Conservation (phyloP, 2,797 vertebrate species). For the Sandelia bainsii region DNA sequence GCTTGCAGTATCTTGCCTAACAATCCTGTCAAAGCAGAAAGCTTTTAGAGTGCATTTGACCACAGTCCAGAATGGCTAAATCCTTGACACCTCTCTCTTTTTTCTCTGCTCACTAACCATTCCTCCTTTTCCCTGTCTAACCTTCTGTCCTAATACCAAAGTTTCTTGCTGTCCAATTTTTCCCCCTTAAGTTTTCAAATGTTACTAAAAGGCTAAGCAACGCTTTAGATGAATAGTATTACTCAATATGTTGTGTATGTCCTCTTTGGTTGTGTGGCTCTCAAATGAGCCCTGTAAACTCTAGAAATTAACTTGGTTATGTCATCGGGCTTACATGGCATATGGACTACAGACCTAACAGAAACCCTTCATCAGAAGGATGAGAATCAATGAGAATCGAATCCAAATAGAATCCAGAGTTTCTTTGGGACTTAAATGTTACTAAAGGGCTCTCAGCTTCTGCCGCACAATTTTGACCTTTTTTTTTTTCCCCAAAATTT, state of each 20-base stretch:
- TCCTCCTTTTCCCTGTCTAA: constrained; percentile 4
- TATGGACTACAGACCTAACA: no score
- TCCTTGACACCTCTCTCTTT: constrained; percentile 50
- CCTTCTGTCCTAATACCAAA: neutral
- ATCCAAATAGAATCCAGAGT: no score
- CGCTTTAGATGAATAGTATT: neutral
- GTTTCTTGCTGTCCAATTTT: neutral
- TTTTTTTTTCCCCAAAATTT: neutral
- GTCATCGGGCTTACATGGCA: neutral
- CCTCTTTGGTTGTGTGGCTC: neutral
- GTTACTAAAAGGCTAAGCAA: neutral
- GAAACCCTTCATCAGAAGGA: no score
- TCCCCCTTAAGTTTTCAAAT: neutral
- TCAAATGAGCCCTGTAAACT: neutral
- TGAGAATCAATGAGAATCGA: no score
- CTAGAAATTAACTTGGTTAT: neutral
- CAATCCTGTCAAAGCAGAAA: constrained; percentile 67
- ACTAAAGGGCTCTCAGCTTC: no score
- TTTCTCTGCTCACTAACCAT: constrained; percentile 2
- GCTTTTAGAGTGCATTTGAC: constrained; percentile 71
- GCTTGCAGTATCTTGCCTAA: constrained; percentile 60
- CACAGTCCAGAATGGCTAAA: constrained; percentile 50
- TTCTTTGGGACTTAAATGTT: no score
- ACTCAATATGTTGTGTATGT: neutral
- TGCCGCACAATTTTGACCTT: neutral